Conservation (phyloP, 2,888 invertebrate genomes). For the Cheilosia impressa region DNA sequence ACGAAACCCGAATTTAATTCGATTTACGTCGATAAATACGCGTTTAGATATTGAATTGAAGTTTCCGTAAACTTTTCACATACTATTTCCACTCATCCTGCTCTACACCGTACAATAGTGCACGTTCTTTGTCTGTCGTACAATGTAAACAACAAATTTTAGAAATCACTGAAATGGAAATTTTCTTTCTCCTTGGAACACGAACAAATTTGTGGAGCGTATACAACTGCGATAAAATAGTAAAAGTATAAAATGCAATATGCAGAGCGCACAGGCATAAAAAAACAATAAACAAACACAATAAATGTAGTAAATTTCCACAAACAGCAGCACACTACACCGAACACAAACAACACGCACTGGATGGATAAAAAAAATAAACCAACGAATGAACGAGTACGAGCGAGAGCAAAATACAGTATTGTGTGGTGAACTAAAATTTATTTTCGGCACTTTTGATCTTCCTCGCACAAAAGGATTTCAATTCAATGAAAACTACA, state of each 20-base stretch:
- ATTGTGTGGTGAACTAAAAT: constrained; percentile 45
- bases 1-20: not conserved
- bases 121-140: constrained; percentile 20
- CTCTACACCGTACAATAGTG: not conserved
- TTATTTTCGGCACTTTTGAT: constrained; percentile 71
- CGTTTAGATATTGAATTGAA: not conserved
- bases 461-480: constrained; percentile 61
- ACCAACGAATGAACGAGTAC: constrained; percentile 12
- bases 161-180: not conserved
- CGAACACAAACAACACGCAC: constrained; percentile 16
- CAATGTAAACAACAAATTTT: constrained; percentile 46
- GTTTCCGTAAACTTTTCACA: not conserved
- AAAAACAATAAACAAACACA: constrained; percentile 72
- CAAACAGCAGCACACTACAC: constrained; percentile 32
- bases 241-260: constrained; percentile 24
- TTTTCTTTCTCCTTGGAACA: not conserved
- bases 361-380: constrained; percentile 2
- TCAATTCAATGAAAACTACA: constrained; percentile 8
- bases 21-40: constrained; percentile 16
- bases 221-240: not conserved
- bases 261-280: constrained; percentile 18
- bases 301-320: constrained; percentile 63
- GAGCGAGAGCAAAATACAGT: constrained; percentile 30
- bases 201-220: not conserved
- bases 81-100: not conserved